A percentile compares a stretch with the other conserved stretches of the same genome.
Conservation (phyloP, 2,888 invertebrate species). For the Pandemis heparana region DNA sequence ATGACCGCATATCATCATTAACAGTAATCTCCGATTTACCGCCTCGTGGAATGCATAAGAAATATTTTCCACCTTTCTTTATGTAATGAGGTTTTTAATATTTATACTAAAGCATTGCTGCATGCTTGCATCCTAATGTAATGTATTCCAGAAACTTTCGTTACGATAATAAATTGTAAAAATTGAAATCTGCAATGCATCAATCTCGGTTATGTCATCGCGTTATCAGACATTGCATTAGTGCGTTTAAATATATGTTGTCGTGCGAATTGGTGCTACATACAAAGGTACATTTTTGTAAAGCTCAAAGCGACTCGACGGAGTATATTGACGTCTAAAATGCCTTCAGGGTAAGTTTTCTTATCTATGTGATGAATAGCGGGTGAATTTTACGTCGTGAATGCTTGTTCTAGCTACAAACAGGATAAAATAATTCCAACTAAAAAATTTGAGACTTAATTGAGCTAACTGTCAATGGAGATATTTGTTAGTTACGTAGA, state of each 20-base stretch:
- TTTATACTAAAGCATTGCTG: no score
- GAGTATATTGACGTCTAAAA: not conserved
- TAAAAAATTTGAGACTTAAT: no score
- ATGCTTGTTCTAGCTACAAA: no score
- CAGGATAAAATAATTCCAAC: no score
- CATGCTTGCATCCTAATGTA: no score
- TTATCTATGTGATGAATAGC: no score
- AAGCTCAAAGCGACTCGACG: not conserved
- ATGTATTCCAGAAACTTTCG: no score
- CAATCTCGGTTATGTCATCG: not conserved
- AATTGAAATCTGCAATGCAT: not conserved
- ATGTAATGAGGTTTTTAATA: not conserved
- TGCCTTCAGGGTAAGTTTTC: no score
- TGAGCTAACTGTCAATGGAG: no score
- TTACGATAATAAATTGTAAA: no score
- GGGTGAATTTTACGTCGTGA: no score
- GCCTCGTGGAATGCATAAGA: not conserved
- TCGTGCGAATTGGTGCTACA: not conserved
- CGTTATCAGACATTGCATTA: not conserved
- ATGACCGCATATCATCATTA: conserved; percentile 1
- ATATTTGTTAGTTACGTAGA: no score
- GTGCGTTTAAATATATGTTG: not conserved
- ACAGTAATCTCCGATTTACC: conserved; percentile 13
- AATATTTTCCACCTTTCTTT: not conserved
- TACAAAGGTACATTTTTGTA: not conserved